Evolutionary conservation across 1,140 invertebrate genomes (phyloP), one percentile per base, ranked within the genome.

Genomic region (Diploscapter pachys): DNA sequence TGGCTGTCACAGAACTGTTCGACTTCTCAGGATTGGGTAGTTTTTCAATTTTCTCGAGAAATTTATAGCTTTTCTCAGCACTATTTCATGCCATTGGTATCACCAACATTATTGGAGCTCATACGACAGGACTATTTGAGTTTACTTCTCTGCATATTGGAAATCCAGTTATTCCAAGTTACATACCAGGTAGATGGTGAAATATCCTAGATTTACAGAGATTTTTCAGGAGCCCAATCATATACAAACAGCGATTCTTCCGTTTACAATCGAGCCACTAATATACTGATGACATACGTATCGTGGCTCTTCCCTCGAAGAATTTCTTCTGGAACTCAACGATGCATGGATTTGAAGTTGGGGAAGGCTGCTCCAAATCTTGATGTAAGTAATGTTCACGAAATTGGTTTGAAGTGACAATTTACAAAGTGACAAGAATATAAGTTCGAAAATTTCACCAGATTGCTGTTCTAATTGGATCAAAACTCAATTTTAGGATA

Each of bases 21-120:
- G 70, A 71, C 68, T 67, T 68, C 31, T 71, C 55, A 11, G 70
- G 70, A 48, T 2, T 71, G 49, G 70, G 70, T 71, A 71, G 31
- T 49, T 31, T 13, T 57, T 70, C 9, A 2, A 11, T 5, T 56
- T 31, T 50, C n/a, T n/a, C 2, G 31, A 13, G 31, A 71, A 50
- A 5, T 11, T 2, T 71, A 69, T 71, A 11, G 2, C 11, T 69
- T 1, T 6, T 55, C 50, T 71, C 50, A 69, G 67, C 31, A 56
- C 9, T 65, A 55, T 11, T 13, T 13, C 59, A 71, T 9, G 8
- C 50, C 50, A 31, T 71, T 11, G 54, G 54, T n/a, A 68, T 68
- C 31, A 56, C 70, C 8, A 68, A 49, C 31, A 48, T 67, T 69
- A 48, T 67, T 71, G 54, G 64, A 13, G 54, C 31, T 8, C 50